A percentile compares a stretch with the other conserved stretches of the same genome.
Conservation (phyloP, 2,113 vertebrate genomes). For the Zingel zingel region DNA sequence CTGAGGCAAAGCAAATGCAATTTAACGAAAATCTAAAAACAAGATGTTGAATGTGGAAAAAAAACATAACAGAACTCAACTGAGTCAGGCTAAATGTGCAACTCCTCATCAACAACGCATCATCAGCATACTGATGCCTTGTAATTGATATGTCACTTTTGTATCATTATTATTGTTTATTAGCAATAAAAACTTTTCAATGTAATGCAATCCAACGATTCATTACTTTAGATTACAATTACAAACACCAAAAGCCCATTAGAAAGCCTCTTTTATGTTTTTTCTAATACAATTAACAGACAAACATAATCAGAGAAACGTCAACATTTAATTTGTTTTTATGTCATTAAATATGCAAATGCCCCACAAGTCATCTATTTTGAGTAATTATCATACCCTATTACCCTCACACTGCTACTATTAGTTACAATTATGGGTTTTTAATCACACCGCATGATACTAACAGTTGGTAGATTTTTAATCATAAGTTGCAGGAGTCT, state of each 20-base stretch:
- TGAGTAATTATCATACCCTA: neutral
- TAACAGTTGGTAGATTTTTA: neutral
- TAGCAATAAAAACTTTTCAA: neutral
- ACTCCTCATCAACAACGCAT: too few relatives aligned
- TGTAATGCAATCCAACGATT: neutral
- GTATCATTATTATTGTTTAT: neutral
- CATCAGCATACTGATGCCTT: neutral
- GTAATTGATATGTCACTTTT: neutral
- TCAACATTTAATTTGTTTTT: neutral
- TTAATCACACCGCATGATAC: neutral
- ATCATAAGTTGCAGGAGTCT: neutral
- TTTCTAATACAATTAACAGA: neutral
- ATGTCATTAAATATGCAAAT: conserved; percentile 21
- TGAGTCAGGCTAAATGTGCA: neutral
- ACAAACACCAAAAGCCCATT: neutral
- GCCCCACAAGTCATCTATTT: neutral
- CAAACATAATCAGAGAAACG: neutral
- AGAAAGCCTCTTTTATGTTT: neutral
- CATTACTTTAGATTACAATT: neutral
- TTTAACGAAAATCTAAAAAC: neutral
- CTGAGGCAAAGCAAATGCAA: neutral
- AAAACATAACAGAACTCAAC: neutral
- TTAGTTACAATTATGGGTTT: too few relatives aligned
- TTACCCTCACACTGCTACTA: neutral
- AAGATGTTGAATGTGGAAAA: neutral